Percentiles rank a stretch among this genome's conserved stretches.
Evolutionary conservation across 2,888 invertebrate species (phyloP).

Genomic region (Zaprionus lineosus): DNA sequence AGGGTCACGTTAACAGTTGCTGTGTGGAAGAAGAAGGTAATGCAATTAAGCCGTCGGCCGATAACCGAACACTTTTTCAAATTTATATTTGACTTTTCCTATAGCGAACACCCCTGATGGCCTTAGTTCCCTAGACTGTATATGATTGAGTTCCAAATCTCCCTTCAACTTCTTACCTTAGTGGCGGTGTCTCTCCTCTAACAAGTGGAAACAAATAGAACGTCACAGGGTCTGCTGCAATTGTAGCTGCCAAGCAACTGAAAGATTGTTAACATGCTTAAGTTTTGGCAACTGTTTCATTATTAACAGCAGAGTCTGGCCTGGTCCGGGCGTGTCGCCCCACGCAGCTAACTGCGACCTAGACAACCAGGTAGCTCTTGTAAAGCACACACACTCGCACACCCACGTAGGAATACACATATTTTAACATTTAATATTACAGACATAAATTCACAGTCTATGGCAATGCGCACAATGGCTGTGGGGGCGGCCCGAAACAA

Average conservation of each 20-base stretch:
- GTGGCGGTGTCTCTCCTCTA: too few species aligned
- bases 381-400: neutral
- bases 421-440: constrained; percentile 42
- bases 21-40: too few species aligned
- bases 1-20: too few species aligned
- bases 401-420: constrained; percentile 10
- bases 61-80: too few species aligned
- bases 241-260: too few species aligned
- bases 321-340: neutral
- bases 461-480: constrained; percentile 17
- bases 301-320: neutral
- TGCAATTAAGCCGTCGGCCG: too few species aligned
- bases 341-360: neutral
- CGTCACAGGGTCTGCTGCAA: too few species aligned
- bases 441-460: constrained; percentile 43
- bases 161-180: too few species aligned
- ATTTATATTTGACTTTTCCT: too few species aligned
- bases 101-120: too few species aligned
- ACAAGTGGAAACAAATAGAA: constrained; percentile 16
- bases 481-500: constrained; percentile 27
- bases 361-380: neutral
- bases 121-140: too few species aligned
- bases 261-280: neutral
- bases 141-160: too few species aligned
- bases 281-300: neutral